Percentiles rank a stretch among this genome's conserved stretches.
Conservation (phyloP, 2,888 invertebrate species). For the Diadromus collaris region DNA sequence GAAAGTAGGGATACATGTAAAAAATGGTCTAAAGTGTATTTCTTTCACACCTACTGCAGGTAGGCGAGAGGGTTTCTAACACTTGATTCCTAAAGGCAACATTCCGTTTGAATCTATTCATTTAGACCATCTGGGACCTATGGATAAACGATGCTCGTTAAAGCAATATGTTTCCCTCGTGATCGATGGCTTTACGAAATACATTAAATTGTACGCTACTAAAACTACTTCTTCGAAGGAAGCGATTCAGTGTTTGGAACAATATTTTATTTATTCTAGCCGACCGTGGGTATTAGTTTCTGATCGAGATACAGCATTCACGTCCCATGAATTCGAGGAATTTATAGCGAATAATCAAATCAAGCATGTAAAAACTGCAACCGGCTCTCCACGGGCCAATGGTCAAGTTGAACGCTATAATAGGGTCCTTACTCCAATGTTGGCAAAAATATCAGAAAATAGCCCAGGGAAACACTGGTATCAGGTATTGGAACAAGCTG, state of each 20-base stretch:
- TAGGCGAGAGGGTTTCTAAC: constrained; percentile 57
- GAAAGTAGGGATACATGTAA: constrained; percentile 43
- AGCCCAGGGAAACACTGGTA: constrained; percentile 52
- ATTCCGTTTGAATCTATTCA: constrained; percentile 57
- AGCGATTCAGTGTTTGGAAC: constrained; percentile 61
- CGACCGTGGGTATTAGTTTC: constrained; percentile 38
- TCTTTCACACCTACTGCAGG: constrained; percentile 45
- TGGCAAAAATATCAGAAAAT: constrained; percentile 64
- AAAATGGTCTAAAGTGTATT: constrained; percentile 61
- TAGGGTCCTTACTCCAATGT: constrained; percentile 60
- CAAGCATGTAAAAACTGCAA: constrained; percentile 62
- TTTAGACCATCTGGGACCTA: constrained; percentile 55
- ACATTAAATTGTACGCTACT: constrained; percentile 46
- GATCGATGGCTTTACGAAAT: constrained; percentile 52
- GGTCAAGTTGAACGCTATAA: constrained; percentile 65
- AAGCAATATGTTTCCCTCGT: constrained; percentile 47
- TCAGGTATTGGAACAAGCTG: constrained; percentile 27
- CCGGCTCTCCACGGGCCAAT: constrained; percentile 48
- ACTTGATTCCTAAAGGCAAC: constrained; percentile 59
- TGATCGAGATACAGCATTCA: constrained; percentile 51
- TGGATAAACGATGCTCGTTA: constrained; percentile 10
- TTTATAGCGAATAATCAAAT: constrained; percentile 59
- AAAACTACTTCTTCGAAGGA: constrained; percentile 54
- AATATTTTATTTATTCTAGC: constrained; percentile 49
- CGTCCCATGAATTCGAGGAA: constrained; percentile 44